phyloP scores from a whole-genome alignment of 2,888 invertebrate species.

The Patella depressa region DNA sequence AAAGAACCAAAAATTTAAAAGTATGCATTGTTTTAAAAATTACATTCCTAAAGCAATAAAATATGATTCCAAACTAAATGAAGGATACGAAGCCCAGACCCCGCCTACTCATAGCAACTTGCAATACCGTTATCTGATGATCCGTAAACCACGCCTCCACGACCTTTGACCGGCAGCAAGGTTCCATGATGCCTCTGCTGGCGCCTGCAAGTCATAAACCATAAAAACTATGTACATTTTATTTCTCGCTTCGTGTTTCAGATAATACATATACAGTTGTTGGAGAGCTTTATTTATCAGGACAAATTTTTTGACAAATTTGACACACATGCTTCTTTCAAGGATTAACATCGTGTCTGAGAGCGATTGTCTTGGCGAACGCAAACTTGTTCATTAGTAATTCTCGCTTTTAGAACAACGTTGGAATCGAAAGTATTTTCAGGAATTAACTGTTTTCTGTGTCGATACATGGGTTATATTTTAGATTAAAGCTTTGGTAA shows the following conservation, averaged over 20 bases:
- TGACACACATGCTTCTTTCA: background rate
- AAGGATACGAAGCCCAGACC: too few species aligned
- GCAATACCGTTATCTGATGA: conserved; percentile 34
- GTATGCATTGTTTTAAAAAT: background rate
- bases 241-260: background rate
- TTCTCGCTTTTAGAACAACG: too few species aligned
- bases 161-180: conserved; percentile 25
- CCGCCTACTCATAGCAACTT: background rate
- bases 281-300: conserved; percentile 12
- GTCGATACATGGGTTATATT: too few species aligned
- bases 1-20: too few species aligned
- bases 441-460: too few species aligned
- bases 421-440: too few species aligned
- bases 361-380: too few species aligned
- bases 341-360: background rate
- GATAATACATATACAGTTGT: background rate
- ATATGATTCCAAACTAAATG: background rate
- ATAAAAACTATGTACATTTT: background rate
- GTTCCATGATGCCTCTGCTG: background rate
- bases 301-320: background rate
- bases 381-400: too few species aligned
- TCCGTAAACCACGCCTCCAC: conserved; percentile 37
- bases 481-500: too few species aligned
- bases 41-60: background rate
- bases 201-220: background rate